These are phyloP conservation scores for Ricordea florida DNA, from an alignment of 92 coral and sea anemone species.

Conservation along the genomic window DNA sequence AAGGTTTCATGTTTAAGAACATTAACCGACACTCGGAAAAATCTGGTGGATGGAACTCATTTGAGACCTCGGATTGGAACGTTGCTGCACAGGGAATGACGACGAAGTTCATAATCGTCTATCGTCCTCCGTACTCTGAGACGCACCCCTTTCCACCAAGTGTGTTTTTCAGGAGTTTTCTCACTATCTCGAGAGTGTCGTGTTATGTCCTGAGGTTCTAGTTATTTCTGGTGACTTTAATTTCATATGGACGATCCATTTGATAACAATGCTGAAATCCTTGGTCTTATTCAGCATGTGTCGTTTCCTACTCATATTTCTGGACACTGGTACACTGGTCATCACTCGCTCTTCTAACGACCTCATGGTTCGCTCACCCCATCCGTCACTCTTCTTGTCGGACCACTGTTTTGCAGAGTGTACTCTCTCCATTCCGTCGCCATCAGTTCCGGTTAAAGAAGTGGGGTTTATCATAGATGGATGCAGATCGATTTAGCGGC, in stretches of 20 bases:
- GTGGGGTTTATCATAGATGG: constrained; percentile 2
- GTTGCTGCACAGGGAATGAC: constrained; percentile 18
- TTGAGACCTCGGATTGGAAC: constrained; percentile 24
- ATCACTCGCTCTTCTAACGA: constrained; percentile 52
- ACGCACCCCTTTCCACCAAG: constrained; percentile 8
- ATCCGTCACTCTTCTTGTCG: constrained; percentile 24
- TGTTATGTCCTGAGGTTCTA: constrained; percentile 23
- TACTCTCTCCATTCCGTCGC: constrained; percentile 14
- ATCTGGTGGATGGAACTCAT: constrained; percentile 23
- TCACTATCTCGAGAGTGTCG: constrained; percentile 17
- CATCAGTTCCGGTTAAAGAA: neutral
- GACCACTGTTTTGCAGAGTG: constrained; percentile 57
- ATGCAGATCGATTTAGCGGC: constrained; percentile 19
- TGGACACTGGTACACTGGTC: constrained; percentile 35
- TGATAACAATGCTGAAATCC: constrained; percentile 18
- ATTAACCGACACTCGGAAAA: constrained; percentile 2
- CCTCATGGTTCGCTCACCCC: constrained; percentile 37
- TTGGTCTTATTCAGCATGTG: constrained; percentile 35
- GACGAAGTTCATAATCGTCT: constrained; percentile 10
- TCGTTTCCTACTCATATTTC: constrained; percentile 42
- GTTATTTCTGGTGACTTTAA: constrained; percentile 36
- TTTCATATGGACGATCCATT: constrained; percentile 26
- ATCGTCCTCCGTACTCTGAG: constrained; percentile 35
- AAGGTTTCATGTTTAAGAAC: constrained; percentile 11
- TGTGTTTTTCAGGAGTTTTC: constrained; percentile 31